phyloP scores from a whole-genome alignment of 2,797 vertebrate species.

The Periophthalmus magnuspinnatus region DNA sequence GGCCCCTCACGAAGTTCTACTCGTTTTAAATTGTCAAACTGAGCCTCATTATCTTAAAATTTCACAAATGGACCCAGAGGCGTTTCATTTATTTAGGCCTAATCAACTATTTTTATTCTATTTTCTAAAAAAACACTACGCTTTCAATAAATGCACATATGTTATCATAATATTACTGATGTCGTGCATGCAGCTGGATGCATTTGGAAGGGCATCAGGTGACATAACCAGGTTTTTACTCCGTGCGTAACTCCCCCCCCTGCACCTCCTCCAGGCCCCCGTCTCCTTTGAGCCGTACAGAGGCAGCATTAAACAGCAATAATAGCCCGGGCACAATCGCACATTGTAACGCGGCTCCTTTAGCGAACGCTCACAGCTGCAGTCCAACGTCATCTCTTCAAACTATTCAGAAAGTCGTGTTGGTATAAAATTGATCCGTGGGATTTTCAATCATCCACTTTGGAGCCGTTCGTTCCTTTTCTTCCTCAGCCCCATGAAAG shows the following conservation, averaged over 20 bases:
- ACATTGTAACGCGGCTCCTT: conserved; percentile 33
- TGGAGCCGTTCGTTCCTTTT: conserved; percentile 39
- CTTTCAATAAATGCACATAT: background rate
- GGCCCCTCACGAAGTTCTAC: background rate
- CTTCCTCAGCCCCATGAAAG: conserved; percentile 30
- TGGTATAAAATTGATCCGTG: conserved; percentile 63
- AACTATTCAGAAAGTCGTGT: conserved; percentile 49
- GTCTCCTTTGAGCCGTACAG: conserved; percentile 28
- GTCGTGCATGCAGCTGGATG: background rate
- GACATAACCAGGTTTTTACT: background rate
- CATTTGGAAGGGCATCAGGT: background rate
- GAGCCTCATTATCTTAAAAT: background rate
- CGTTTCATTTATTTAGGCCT: background rate
- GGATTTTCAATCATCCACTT: conserved; percentile 52
- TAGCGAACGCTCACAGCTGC: conserved; percentile 37
- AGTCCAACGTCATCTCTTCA: conserved; percentile 48
- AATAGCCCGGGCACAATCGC: conserved; percentile 24
- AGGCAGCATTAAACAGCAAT: conserved; percentile 32
- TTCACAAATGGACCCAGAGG: background rate
- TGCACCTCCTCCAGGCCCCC: background rate
- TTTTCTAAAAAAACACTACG: background rate
- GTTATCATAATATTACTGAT: background rate
- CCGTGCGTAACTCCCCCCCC: background rate
- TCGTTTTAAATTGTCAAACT: background rate
- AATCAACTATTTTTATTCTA: background rate